Evolutionary conservation across 2,113 vertebrate species (phyloP), one percentile per base, ranked within the genome.

Genomic region (Leiothrix lutea): DNA sequence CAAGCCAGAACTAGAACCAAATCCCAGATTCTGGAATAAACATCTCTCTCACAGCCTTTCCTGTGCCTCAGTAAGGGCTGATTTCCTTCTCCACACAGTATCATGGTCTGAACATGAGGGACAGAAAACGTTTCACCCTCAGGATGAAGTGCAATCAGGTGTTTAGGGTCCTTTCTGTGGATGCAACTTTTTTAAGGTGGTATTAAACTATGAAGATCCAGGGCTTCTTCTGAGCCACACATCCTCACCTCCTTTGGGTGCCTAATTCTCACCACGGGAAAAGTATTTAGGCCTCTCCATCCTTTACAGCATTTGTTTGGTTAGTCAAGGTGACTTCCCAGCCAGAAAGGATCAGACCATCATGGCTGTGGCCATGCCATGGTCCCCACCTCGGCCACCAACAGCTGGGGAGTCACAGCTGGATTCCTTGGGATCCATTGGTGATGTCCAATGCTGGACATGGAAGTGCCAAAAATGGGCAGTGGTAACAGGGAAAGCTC

Each of bases 391-490:
- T 57, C n/a, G 36, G 7, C 28, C 42, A 57, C 6, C 47, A 75
- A 16, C 14, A 80, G 22, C 24, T 61, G 11, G 23, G 28, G 24
- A 70, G 20, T 28, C 57, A 67, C 62, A 60, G 31, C 6, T 64
- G 54, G 7, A 40, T 84, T 80, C 18, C 60, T 36, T 9, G 23
- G 21, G 9, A 79, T 71, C 25, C 33, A 42, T 5, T 0, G 0
- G 20, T 60, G 51, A 81, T n/a, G n/a, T n/a, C n/a, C n/a, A 87
- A 74, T 1, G 5, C 9, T 57, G 31, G 42, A 65, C 89, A 80
- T 31, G 12, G 21, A 61, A 71, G 7, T 21, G 20, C 28, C 65
- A 84, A 26, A 36, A 80, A 56, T 2, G 15, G 33, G 28, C 28
- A 78, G 4, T 9, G 15, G 11, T 9, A 57, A 66, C 8, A 51